phyloP scores from a whole-genome alignment of 2,113 vertebrate species.

The Leucosticte australis region DNA sequence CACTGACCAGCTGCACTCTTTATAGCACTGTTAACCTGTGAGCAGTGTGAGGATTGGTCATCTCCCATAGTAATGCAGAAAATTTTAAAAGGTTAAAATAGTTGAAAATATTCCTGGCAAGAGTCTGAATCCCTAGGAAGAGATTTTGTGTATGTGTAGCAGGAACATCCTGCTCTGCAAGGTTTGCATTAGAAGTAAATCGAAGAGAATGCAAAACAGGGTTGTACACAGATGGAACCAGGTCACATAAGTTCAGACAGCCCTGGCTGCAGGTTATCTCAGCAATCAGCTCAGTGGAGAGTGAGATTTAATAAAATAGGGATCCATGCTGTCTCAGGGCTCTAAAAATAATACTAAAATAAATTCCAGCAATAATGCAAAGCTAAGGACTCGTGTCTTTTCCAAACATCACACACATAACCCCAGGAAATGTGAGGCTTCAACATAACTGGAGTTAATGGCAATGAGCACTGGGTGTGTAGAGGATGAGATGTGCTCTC shows the following conservation, averaged over 20 bases:
- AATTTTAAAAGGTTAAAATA: conserved; percentile 53
- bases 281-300: background rate
- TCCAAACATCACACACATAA: background rate
- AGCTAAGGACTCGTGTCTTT: background rate
- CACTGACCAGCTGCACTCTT: conserved; percentile 43
- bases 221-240: background rate
- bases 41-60: conserved; percentile 15
- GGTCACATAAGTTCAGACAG: conserved; percentile 19
- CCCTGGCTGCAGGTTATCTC: background rate
- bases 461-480: background rate
- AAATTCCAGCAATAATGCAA: background rate
- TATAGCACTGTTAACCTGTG: conserved; percentile 54
- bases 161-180: conserved; percentile 17
- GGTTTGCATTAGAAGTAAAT: background rate
- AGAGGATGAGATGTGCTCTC: background rate
- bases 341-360: background rate
- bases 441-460: background rate
- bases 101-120: conserved; percentile 30
- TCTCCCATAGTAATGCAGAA: conserved; percentile 23
- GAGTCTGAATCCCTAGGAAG: conserved; percentile 3
- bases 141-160: background rate
- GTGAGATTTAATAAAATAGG: background rate
- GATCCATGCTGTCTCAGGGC: background rate
- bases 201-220: conserved; percentile 1
- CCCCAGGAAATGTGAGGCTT: background rate